Percentiles rank a stretch among this genome's conserved stretches.
phyloP scores from a whole-genome alignment of 2,888 invertebrate species.

The Tortrix viridana region DNA sequence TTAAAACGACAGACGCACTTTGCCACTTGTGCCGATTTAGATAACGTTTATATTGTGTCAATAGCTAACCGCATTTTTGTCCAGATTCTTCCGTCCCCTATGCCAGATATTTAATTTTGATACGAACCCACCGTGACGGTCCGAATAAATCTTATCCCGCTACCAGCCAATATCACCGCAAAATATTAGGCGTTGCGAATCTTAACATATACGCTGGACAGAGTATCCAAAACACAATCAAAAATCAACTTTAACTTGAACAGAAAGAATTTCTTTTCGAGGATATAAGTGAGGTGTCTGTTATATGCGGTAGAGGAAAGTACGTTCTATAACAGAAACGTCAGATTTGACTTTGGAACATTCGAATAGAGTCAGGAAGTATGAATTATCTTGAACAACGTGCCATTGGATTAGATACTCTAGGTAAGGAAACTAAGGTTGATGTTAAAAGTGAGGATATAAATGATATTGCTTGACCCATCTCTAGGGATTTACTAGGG shows the following conservation, averaged over 20 bases:
- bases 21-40: too few relatives aligned
- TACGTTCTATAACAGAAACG: constrained; percentile 48
- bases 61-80: constrained; percentile 47
- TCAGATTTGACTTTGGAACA: constrained; percentile 51
- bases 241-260: constrained; percentile 42
- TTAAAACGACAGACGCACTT: too few relatives aligned
- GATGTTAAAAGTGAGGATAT: constrained; percentile 34
- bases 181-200: constrained; percentile 81
- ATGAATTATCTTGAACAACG: constrained; percentile 40
- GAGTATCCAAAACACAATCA: constrained; percentile 41
- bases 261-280: constrained; percentile 45
- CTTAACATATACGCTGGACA: constrained; percentile 65
- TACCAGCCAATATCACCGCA: constrained; percentile 78
- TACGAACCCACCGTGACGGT: constrained; percentile 73
- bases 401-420: constrained; percentile 31
- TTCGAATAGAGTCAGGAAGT: constrained; percentile 44
- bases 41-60: constrained; percentile 14
- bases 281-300: constrained; percentile 37
- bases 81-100: constrained; percentile 47
- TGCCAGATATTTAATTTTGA: constrained; percentile 81
- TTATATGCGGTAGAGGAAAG: constrained; percentile 48
- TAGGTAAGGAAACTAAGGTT: constrained; percentile 29
- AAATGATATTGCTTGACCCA: constrained; percentile 64
- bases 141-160: constrained; percentile 76
- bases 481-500: constrained; percentile 73